A percentile compares a stretch with the other conserved stretches of the same genome.
These are phyloP conservation scores for Odobenus rosmarus DNA, from an alignment of 2,113 vertebrate species.

Conservation along the genomic window DNA sequence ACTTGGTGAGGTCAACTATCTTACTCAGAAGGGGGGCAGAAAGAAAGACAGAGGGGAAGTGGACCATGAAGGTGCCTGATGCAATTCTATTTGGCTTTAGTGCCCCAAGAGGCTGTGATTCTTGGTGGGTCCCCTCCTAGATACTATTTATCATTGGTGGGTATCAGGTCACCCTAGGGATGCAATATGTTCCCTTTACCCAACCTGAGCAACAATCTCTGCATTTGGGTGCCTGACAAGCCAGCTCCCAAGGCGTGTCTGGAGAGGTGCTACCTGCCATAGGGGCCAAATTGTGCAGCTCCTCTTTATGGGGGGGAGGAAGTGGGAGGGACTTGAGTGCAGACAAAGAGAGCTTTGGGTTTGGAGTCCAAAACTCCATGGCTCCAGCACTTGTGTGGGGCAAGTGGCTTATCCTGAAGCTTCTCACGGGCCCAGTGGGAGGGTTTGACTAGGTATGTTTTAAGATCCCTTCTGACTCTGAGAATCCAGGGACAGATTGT, in stretches of 20 bases:
- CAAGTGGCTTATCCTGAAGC: background rate
- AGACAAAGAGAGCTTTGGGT: background rate
- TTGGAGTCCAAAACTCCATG: background rate
- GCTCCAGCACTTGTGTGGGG: background rate
- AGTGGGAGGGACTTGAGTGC: background rate
- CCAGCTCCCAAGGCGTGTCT: background rate
- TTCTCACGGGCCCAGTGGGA: too few relatives aligned
- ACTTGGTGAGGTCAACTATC: background rate
- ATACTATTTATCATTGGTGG: background rate
- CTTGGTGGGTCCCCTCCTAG: background rate
- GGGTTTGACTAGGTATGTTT: background rate
- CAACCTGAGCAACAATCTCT: background rate
- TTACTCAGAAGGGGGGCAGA: background rate
- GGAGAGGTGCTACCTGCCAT: background rate
- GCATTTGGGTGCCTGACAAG: background rate
- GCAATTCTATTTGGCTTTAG: background rate
- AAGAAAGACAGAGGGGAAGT: background rate
- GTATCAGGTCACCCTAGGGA: background rate
- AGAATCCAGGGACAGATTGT: background rate
- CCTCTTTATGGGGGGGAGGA: background rate
- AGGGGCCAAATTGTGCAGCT: background rate
- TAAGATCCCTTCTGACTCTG: background rate
- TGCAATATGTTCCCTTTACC: background rate
- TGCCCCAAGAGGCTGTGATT: background rate
- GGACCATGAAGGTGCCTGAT: background rate